These are phyloP conservation scores for Macropis europaea DNA, from an alignment of 2,888 invertebrate species.

Conservation along the genomic window DNA sequence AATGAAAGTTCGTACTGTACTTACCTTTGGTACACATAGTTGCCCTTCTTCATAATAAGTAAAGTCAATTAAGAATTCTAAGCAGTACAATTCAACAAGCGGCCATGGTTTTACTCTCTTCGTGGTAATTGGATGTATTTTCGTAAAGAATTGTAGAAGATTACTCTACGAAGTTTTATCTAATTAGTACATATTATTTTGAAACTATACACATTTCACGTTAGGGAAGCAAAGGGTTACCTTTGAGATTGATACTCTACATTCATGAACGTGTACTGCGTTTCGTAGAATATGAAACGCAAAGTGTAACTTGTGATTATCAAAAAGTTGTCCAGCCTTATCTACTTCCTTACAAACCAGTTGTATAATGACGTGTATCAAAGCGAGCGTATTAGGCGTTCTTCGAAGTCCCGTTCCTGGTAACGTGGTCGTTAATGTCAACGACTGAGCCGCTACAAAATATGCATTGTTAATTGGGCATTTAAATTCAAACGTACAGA, in stretches of 20 bases:
- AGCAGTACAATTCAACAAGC: conserved; percentile 81
- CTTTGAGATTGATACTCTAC: conserved; percentile 83
- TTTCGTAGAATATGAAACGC: conserved; percentile 82
- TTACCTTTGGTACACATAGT: conserved; percentile 80
- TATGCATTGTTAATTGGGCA: not conserved
- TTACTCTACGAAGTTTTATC: conserved; percentile 77
- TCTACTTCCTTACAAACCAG: conserved; percentile 81
- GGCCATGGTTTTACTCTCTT: conserved; percentile 82
- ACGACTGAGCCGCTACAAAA: conserved; percentile 80
- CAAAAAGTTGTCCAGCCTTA: conserved; percentile 79
- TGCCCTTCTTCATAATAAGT: conserved; percentile 82
- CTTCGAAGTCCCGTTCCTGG: conserved; percentile 81
- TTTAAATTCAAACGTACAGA: not conserved
- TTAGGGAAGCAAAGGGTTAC: conserved; percentile 74
- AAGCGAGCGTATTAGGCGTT: conserved; percentile 80
- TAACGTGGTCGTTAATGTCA: conserved; percentile 81
- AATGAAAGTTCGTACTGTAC: conserved; percentile 3
- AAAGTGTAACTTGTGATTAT: conserved; percentile 79
- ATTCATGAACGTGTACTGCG: conserved; percentile 82
- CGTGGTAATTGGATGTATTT: conserved; percentile 81
- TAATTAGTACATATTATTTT: not conserved
- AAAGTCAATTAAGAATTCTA: conserved; percentile 81
- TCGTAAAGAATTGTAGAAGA: conserved; percentile 79
- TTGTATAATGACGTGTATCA: conserved; percentile 81
- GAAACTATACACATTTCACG: not conserved